Evolutionary conservation across 2,888 invertebrate genomes (phyloP).

Genomic region (Chaitophorus viminalis): DNA sequence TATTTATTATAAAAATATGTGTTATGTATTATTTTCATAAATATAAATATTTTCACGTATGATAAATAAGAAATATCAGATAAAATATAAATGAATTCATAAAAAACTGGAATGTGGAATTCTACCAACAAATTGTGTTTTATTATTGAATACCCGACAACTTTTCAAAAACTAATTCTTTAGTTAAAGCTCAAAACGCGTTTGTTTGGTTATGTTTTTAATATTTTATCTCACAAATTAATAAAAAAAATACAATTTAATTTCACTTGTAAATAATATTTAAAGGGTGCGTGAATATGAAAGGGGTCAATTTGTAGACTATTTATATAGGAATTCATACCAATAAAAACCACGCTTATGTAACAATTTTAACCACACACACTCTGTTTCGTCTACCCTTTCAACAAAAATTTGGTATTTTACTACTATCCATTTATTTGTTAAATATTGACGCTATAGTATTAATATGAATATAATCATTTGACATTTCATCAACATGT

Average conservation of each 20-base stretch:
- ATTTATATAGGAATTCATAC: too few species aligned
- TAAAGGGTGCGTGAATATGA: not conserved
- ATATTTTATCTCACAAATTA: not conserved
- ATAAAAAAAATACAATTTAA: not conserved
- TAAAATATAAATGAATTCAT: too few species aligned
- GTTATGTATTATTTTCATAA: too few species aligned
- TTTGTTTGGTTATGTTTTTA: not conserved
- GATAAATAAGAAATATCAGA: too few species aligned
- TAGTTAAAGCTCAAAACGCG: not conserved
- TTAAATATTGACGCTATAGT: not conserved
- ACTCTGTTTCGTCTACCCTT: too few species aligned
- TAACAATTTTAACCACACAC: not conserved
- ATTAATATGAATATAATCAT: not conserved
- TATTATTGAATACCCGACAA: not conserved
- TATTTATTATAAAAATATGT: too few species aligned
- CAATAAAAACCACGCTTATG: too few species aligned
- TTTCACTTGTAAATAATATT: not conserved
- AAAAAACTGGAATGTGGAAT: not conserved
- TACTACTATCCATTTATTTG: conserved; percentile 1
- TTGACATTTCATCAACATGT: not conserved
- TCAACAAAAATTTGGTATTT: not conserved
- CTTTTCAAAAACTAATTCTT: not conserved
- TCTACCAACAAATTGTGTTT: conserved; percentile 21
- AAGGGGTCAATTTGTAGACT: not conserved
- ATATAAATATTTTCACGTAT: too few species aligned